Evolutionary conservation across 2,797 vertebrate species (phyloP).

Genomic region (Microctenopoma steveboyesi): DNA sequence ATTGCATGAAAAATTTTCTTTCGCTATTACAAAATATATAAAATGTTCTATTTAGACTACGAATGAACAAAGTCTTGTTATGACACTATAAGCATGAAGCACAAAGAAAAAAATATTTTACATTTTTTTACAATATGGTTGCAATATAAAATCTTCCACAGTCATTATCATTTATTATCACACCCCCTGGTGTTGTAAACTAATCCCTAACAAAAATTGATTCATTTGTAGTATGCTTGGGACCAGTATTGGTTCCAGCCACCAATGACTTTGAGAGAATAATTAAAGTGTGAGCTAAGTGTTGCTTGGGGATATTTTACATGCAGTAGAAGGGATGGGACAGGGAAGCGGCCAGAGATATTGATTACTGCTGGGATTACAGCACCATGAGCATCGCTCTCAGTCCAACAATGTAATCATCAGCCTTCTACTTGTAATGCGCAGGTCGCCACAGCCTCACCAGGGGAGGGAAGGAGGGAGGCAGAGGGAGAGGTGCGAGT

Average conservation of each 20-base stretch:
- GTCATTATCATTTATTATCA: conserved; percentile 40
- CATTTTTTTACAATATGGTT: conserved; percentile 20
- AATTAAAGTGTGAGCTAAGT: conserved; percentile 79
- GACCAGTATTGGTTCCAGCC: conserved; percentile 62
- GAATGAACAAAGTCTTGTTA: too few relatives aligned
- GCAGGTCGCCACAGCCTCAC: conserved; percentile 71
- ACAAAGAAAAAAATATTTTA: conserved; percentile 6
- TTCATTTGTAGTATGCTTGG: conserved; percentile 60
- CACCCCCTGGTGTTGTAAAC: conserved; percentile 37
- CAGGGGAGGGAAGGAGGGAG: conserved; percentile 49
- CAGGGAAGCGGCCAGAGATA: conserved; percentile 74
- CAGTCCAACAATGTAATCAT: conserved; percentile 83
- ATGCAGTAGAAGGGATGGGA: conserved; percentile 76
- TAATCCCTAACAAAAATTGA: conserved; percentile 61
- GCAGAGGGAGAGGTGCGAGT: conserved; percentile 46
- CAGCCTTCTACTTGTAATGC: conserved; percentile 81
- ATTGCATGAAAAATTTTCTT: background rate
- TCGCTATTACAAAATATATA: too few relatives aligned
- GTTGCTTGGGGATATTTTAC: conserved; percentile 81
- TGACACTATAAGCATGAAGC: background rate
- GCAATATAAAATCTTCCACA: conserved; percentile 23
- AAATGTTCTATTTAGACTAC: too few relatives aligned
- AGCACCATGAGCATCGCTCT: conserved; percentile 81
- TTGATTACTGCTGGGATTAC: conserved; percentile 85
- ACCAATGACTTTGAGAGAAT: conserved; percentile 83